Evolutionary conservation across 2,888 invertebrate genomes (phyloP).

Genomic region (Caradrina clavipalpis): DNA sequence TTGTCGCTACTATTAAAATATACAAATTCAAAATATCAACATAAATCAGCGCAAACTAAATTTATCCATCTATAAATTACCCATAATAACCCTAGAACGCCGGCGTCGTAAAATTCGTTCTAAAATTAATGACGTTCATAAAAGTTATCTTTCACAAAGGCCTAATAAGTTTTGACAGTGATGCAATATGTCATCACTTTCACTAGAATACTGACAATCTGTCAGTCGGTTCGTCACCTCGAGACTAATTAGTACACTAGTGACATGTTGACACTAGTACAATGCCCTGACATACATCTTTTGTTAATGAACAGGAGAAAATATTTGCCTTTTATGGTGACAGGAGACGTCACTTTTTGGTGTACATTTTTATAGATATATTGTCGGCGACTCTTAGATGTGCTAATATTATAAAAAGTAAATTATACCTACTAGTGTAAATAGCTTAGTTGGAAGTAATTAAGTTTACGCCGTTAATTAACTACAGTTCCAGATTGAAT

Average conservation of each 20-base stretch:
- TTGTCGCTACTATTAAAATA: slow-evolving; percentile 34
- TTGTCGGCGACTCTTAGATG: slow-evolving; percentile 8
- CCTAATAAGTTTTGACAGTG: slow-evolving; percentile 59
- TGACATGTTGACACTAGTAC: slow-evolving; percentile 61
- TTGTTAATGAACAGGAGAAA: slow-evolving; percentile 51
- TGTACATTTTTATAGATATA: slow-evolving; percentile 23
- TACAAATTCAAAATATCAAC: slow-evolving; percentile 21
- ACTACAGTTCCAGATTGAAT: slow-evolving; percentile 16
- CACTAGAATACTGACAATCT: slow-evolving; percentile 54
- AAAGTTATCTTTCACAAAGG: slow-evolving; percentile 46
- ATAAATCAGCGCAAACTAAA: slow-evolving; percentile 43
- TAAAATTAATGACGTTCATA: slow-evolving; percentile 54
- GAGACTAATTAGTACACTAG: slow-evolving; percentile 62
- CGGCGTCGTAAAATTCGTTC: slow-evolving; percentile 41
- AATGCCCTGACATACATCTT: slow-evolving; percentile 60
- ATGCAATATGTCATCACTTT: slow-evolving; percentile 63
- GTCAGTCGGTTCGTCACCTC: slow-evolving; percentile 53
- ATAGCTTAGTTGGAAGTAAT: slow-evolving; percentile 32
- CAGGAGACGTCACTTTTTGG: slow-evolving; percentile 34
- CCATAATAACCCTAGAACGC: slow-evolving; percentile 52
- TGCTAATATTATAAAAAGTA: slow-evolving; percentile 36
- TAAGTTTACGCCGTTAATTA: slow-evolving; percentile 33
- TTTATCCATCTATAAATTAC: slow-evolving; percentile 53
- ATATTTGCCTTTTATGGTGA: slow-evolving; percentile 58
- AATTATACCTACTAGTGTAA: slow-evolving; percentile 28